Evolutionary conservation across 2,888 invertebrate species (phyloP), one percentile per base, ranked within the genome.

Genomic region (Cerceris ruficornis): DNA sequence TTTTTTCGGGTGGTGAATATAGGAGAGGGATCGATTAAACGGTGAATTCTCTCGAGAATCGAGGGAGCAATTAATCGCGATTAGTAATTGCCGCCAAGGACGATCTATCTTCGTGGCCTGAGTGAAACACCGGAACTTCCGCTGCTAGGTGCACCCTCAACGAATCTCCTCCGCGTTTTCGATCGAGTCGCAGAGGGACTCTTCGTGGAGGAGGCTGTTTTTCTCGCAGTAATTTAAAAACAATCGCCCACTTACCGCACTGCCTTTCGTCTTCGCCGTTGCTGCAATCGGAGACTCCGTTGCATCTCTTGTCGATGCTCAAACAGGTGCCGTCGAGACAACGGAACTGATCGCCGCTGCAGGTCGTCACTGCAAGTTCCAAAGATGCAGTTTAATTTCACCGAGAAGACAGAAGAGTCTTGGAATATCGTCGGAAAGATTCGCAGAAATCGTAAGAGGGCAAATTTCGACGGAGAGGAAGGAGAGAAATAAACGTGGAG

Each of bases 181-280:
- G 28, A 28, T 2, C 28, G 28, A 28, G 28, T 28, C 28, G 28
- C 1, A 4, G 28, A 4, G 4, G 28, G 28, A 28, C 28, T 28
- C 28, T 28, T 28, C 28, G 28, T 28, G 2, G 28, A 28, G 28
- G 28, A 28, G 28, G 28, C 28, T 28, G 28, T 28, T 28, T 28
- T 28, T 28, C 28, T 28, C 4, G 28, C 28, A 28, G 28, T 28
- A 2, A 28, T 28, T 28, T 28, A 1, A 28, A 28, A 2, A 28
- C 2, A 28, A 28, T 28, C 28, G 28, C 28, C 28, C 42, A 91
- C 91, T 91, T 88, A 92, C 92, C 91, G 86, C 94, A 94, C 83
- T 92, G 92, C 69, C 87, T 91, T 88, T 95, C 95, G 87, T 95
- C 95, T 85, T 94, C 94, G 49, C 93, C 93, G 87, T 94, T 92